Evolutionary conservation across 2,797 vertebrate species (phyloP), one percentile per base, ranked within the genome.

Genomic region (Mastacembelus armatus): DNA sequence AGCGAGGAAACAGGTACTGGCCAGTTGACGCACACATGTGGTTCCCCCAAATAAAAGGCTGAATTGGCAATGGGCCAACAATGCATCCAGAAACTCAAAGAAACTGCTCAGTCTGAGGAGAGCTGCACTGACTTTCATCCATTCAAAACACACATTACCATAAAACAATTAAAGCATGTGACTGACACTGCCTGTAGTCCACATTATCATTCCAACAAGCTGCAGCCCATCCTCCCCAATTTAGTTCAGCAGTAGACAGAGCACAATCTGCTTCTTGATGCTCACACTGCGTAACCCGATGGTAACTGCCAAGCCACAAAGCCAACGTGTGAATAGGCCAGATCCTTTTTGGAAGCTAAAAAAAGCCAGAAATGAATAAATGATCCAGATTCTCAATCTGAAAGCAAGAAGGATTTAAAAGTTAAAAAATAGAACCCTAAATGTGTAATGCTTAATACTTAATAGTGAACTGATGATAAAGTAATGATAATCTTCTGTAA

Each of bases 241-340:
- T 40, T 64, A 29, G 66, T 66, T 67, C 33, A 45, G 83, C 76
- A 75, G 54, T 87, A 67, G 45, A 73, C 67, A 66, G 62, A 87
- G 85, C 87, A 84, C 80, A 89, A 88, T 84, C 84, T 86, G 88
- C 81, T 84, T 36, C 61, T 73, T 42, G 63, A 81, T 83, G 78
- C 80, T 86, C 85, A 82, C 69, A 77, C 84, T 85, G 86, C 77
- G 81, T 60, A 75, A 76, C 84, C 80, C 3, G 56, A 71, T 74
- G 66, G 63, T 66, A 45, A 75, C 63, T 74, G 76, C 67, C 70
- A 66, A 63, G 77, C 58, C 65, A 57, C 75, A 64, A 66, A 65
- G 58, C 50, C 52, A 81, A 79, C 70, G 35, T 71, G 61, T 64
- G 42, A 78, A 74, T 26, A 36, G 66, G 51, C 64, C 74, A 62